Evolutionary conservation across 2,113 vertebrate genomes (phyloP).

Genomic region (Murina feae): DNA sequence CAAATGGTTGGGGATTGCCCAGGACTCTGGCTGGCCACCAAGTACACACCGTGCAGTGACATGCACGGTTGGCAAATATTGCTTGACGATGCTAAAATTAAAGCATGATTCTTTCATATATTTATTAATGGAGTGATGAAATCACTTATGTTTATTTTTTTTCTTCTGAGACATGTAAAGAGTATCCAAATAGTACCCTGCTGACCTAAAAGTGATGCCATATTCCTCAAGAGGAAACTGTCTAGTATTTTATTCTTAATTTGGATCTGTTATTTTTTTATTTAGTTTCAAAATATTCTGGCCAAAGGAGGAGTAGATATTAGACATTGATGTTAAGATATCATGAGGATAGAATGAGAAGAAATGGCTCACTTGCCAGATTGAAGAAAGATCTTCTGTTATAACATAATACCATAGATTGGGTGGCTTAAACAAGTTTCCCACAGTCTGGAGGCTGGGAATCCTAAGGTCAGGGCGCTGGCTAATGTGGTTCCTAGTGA

Average conservation of each 20-base stretch:
- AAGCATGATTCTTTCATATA: neutral
- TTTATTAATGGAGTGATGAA: neutral
- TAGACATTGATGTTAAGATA: neutral
- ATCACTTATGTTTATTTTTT: constrained; percentile 6
- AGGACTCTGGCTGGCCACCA: neutral
- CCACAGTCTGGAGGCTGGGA: neutral
- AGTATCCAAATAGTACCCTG: neutral
- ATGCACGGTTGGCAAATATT: neutral
- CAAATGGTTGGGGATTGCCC: neutral
- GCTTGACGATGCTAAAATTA: constrained; percentile 6
- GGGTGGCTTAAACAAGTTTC: neutral
- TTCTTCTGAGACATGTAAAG: neutral
- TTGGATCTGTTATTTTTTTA: neutral
- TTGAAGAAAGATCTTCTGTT: neutral
- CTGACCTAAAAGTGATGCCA: neutral
- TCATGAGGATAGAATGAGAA: neutral
- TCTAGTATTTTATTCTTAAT: neutral
- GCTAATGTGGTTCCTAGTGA: neutral
- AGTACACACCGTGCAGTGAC: neutral
- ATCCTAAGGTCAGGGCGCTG: neutral
- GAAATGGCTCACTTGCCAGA: neutral
- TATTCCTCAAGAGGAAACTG: neutral
- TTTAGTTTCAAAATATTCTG: constrained; percentile 18
- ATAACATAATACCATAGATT: neutral
- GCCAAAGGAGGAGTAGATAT: neutral